These are phyloP conservation scores for Trochalopteron elliotii DNA, from an alignment of 2,113 vertebrate species.

Conservation along the genomic window DNA sequence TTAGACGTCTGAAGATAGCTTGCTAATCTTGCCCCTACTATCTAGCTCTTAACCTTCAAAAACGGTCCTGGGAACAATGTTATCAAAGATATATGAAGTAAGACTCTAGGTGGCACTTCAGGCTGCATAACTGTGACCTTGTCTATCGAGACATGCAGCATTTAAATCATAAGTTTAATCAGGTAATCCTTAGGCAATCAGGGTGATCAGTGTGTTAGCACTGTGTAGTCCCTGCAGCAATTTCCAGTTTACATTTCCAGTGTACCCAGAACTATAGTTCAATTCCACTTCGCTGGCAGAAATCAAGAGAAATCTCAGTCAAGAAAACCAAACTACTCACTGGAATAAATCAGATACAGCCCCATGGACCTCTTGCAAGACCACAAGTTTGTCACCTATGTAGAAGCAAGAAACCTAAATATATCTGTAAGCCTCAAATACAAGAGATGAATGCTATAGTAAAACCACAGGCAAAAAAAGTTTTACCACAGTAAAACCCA, in stretches of 20 bases:
- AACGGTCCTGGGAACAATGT: not conserved
- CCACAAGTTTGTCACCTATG: not conserved
- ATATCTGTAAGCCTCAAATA: not conserved
- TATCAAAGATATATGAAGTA: constrained; percentile 5
- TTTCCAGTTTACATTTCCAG: not conserved
- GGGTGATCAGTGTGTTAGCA: not conserved
- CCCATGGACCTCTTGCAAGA: not conserved
- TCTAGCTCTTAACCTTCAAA: constrained; percentile 15
- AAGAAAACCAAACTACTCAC: not conserved
- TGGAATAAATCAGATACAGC: constrained; percentile 1
- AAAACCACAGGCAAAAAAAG: not conserved
- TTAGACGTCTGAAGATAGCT: not conserved
- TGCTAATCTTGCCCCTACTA: not conserved
- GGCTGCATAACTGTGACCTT: constrained; percentile 43
- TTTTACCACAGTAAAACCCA: too few species aligned
- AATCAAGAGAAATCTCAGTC: not conserved
- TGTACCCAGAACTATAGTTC: not conserved
- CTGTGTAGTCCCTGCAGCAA: not conserved
- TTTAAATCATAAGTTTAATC: constrained; percentile 31
- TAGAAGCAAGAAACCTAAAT: not conserved
- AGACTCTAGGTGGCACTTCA: constrained; percentile 68
- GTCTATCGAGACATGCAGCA: not conserved
- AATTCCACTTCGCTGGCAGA: not conserved
- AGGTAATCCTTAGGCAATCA: constrained; percentile 4
- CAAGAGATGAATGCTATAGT: not conserved